Evolutionary conservation across 2,888 invertebrate genomes (phyloP), one percentile per base, ranked within the genome.

Genomic region (Eubasilissa splendida): DNA sequence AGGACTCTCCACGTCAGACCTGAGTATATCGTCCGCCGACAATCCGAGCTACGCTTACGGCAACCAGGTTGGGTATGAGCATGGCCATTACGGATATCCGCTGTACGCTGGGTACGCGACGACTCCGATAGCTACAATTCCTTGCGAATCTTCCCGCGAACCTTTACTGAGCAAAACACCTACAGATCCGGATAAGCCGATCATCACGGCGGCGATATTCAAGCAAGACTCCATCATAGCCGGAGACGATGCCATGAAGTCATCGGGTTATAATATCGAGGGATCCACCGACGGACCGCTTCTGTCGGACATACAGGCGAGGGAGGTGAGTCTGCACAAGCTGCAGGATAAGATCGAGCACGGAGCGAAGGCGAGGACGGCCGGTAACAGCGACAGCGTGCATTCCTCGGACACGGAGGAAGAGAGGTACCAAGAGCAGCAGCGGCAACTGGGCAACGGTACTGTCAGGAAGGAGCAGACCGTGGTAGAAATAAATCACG

Each of bases 1-100:
- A 0, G 96, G 96, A 0, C 90, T 96, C 2, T 95, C 96, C 5
- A 96, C 96, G 86, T 96, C 96, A 5, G 95, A 95, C 86, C 90
- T 95, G 0, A 95, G 95, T 86, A 91, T 95, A 86, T 93, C 94
- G 14, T 95, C 95, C 52, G 93, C 93, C 56, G 93, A 93, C 79
- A 95, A 95, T 86, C 93, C 93, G 12, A 94, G 94, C 82, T 94
- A 96, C 87, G 92, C 94, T 68, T 96, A 96, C 86, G 94, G 96
- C 78, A 95, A 94, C 86, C 96, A 96, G 87, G 90, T 93, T 85
- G 93, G 95, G 50, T 96, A 96, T 86, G 94, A 94, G 79, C 91
- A 93, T 84, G 95, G 95, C 59, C 92, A 92, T 80, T 93, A 93
- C 81, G 95, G 94, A 8, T 95, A 95, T 86, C 92, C 93, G 60